A percentile compares a stretch with the other conserved stretches of the same genome.
Conservation (phyloP, 2,888 invertebrate species). For the Sphaeridia pumilis region DNA sequence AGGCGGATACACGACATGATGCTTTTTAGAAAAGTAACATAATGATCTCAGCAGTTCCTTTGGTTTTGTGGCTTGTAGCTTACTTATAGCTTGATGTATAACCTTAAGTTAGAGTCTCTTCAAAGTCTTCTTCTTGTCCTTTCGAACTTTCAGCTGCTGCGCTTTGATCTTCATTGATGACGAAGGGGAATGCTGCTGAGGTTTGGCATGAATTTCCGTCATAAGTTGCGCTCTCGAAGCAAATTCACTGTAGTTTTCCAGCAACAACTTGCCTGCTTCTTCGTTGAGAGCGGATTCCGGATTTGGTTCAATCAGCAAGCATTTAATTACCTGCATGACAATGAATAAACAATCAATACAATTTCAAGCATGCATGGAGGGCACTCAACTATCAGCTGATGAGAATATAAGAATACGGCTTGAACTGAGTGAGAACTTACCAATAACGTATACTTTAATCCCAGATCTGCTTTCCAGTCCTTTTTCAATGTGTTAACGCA, state of each 20-base stretch:
- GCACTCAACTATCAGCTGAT: not conserved
- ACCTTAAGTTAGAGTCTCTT: conserved; percentile 61
- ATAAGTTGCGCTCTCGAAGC: conserved; percentile 76
- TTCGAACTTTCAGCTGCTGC: conserved; percentile 50
- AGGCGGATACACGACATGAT: no score
- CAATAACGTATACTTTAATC: conserved; percentile 42
- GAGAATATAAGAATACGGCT: no score
- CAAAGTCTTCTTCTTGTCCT: conserved; percentile 72
- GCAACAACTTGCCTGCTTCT: conserved; percentile 84
- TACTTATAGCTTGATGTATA: not conserved
- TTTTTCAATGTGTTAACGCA: conserved; percentile 92
- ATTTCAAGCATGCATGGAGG: no score
- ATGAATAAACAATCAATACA: no score
- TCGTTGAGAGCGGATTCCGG: conserved; percentile 94
- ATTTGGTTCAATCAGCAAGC: conserved; percentile 92
- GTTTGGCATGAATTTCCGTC: conserved; percentile 73
- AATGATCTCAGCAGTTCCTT: no score
- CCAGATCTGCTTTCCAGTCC: conserved; percentile 93
- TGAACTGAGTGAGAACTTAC: conserved; percentile 9
- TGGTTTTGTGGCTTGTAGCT: not conserved
- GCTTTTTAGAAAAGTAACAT: no score
- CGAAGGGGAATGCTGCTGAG: conserved; percentile 18
- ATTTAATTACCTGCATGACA: conserved; percentile 66
- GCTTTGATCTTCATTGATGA: conserved; percentile 6
- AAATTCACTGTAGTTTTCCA: conserved; percentile 88